Base-by-base conservation (phyloP, 2,888 invertebrate genomes). In the Drosophila mimica region DNA sequence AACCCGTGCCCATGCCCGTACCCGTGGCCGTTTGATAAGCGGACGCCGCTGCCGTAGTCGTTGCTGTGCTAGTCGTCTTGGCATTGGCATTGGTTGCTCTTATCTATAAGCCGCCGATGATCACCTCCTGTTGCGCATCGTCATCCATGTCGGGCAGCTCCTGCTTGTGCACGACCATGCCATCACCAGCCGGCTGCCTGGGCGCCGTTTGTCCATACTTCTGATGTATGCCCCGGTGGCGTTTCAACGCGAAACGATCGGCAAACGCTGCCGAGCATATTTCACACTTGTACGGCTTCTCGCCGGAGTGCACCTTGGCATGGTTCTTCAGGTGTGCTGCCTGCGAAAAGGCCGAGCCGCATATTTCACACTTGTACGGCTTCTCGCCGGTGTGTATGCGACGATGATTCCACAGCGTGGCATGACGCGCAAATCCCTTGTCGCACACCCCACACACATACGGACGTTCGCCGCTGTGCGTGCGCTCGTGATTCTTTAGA, bases 401-500 rank as follows among this genome's bases (percentile, higher is more conserved):
- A 33, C 97, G 94, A 91, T 97, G 97, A 93, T 97, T 97, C 97
- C 97, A 97, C 68, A 97, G 93, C 0, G 97, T 97, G 9, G 97
- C 97, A 92, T 97, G 97, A 77, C 97, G 94, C 51, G 97, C 97
- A 92, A 97, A 97, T 36, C 97, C 97, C 93, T 97, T 97, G 92
- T 97, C 97, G 91, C 97, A 97, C 30, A 97, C 95, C 93, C 97
- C 97, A 92, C 97, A 97, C 71, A 97, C 97, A 92, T 97, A 97
- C 0, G 97, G 97, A 76, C 97, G 95, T 91, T 97, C 97, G 4
- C 97, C 97, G 38, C 97, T 97, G 92, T 97, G 97, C 66, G 97
- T 97, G 89, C 97, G 94, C 93, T 97, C 97, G 91, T 97, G 97
- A 92, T 97, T 97, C 91, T 97, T 97, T 63, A 97, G 94, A 94